These are phyloP conservation scores for Hedychridium roseum DNA, from an alignment of 2,888 invertebrate genomes.

Conservation along the genomic window DNA sequence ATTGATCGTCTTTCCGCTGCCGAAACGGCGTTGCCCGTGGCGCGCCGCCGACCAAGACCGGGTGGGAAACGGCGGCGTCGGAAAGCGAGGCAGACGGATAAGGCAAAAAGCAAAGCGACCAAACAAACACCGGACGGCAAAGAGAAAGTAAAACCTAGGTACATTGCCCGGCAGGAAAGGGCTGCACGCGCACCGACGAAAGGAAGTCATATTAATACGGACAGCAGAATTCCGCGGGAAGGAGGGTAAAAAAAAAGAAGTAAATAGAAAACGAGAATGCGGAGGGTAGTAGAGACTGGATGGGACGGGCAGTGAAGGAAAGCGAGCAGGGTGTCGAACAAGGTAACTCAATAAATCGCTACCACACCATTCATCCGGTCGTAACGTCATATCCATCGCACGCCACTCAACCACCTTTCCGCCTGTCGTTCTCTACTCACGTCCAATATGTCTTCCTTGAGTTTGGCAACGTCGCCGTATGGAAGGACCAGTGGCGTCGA, in stretches of 20 bases:
- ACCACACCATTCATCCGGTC: conserved; percentile 40
- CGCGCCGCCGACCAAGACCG: no score
- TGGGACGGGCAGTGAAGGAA: conserved; percentile 10
- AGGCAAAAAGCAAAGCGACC: no score
- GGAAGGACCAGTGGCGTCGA: no score
- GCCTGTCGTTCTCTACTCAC: conserved; percentile 39
- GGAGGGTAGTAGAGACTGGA: conserved; percentile 7
- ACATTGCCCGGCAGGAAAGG: no score
- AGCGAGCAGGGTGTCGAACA: conserved; percentile 18
- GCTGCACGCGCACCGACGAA: no score
- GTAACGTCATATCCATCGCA: conserved; percentile 45
- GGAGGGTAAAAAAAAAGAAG: conserved; percentile 37
- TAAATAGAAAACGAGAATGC: conserved; percentile 14
- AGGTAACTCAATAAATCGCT: conserved; percentile 50
- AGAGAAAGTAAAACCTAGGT: no score
- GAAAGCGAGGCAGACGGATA: no score
- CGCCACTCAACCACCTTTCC: conserved; percentile 42
- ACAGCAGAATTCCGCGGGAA: no score
- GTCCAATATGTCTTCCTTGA: conserved; percentile 42
- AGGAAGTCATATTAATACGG: no score
- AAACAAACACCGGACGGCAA: no score
- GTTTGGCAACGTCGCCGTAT: conserved; percentile 33
- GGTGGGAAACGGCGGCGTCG: no score
- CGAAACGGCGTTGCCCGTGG: conserved; percentile 42
- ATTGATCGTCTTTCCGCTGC: conserved; percentile 58